Percentiles rank a stretch among this genome's conserved stretches.
phyloP scores from a whole-genome alignment of 2,888 invertebrate genomes.

The Ophioninae sp. region DNA sequence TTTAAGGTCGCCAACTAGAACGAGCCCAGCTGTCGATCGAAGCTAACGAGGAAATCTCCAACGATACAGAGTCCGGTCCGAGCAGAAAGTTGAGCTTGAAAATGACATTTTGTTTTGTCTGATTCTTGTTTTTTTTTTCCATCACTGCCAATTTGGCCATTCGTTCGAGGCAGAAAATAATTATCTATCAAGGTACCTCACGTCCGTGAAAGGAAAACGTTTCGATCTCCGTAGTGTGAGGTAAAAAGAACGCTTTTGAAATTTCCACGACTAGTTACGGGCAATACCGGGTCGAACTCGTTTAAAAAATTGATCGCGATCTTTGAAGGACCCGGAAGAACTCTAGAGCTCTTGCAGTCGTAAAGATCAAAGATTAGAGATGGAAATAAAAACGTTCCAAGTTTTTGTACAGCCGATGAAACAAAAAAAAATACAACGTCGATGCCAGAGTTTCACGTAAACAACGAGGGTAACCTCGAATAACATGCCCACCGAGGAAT shows the following conservation, averaged over 20 bases:
- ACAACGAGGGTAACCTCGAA: neutral
- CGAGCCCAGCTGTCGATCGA: neutral
- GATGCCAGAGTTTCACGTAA: neutral
- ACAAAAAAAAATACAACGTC: neutral
- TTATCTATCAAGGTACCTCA: neutral
- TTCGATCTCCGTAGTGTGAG: too few species aligned
- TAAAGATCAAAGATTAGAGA: conserved; percentile 3
- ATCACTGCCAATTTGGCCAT: neutral
- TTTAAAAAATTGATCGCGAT: too few species aligned
- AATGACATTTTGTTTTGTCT: neutral
- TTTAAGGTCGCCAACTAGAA: neutral
- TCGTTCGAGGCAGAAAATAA: neutral
- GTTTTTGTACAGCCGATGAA: neutral
- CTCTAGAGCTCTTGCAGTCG: neutral
- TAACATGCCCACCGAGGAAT: neutral
- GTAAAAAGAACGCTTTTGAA: too few species aligned
- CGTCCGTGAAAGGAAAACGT: neutral
- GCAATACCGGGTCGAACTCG: too few species aligned
- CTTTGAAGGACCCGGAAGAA: too few species aligned
- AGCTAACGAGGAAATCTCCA: neutral
- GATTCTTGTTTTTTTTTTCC: neutral
- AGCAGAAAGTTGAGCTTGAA: neutral
- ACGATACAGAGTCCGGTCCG: neutral
- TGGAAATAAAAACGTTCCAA: conserved; percentile 13
- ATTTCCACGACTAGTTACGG: too few species aligned